Evolutionary conservation across 2,888 invertebrate species (phyloP), one percentile per base, ranked within the genome.

Genomic region (Apeira syringaria): DNA sequence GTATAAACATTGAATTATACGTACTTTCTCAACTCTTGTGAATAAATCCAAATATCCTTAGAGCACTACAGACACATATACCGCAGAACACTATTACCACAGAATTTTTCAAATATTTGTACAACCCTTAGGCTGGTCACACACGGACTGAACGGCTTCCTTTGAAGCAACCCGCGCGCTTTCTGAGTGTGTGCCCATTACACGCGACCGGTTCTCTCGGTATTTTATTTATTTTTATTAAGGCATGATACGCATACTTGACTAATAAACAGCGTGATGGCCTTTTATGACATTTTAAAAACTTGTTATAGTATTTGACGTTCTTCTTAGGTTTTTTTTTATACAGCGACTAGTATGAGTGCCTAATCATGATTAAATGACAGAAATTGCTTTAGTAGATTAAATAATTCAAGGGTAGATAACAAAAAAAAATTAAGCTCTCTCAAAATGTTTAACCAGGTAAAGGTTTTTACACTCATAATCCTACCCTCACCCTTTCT

Each of bases 101-200:
- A 30, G 27, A 43, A n/a, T 26, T 38, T 44, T 48, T 15, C 4
- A 15, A 15, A 4, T 15, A 15, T 15, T 62, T 62, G 64, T 62
- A 56, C 51, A 39, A 63, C 60, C 53, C 53, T 53, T 53, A 50
- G 57, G 69, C 72, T 44, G 47, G 73, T 63, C 56, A 53, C 60
- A 46, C 55, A 64, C 59, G 50, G 62, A 80, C 78, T 80, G 77
- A 69, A 50, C 57, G 62, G 45, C 53, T 61, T 63, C 63, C 63
- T 55, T 61, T 39, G 45, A 36, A 35, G 40, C 48, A 54, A 55
- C 56, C 48, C 56, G 50, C 56, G 56, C 49, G 59, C 68, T 72
- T 64, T 70, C 65, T 55, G 70, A n/a, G 49, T 50, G 52, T 45
- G 64, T 74, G 53, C 72, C 73, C 69, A 68, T 59, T 64, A 46